Evolutionary conservation across 2,113 vertebrate genomes (phyloP), one percentile per base, ranked within the genome.

Genomic region (Charadrius vociferus): DNA sequence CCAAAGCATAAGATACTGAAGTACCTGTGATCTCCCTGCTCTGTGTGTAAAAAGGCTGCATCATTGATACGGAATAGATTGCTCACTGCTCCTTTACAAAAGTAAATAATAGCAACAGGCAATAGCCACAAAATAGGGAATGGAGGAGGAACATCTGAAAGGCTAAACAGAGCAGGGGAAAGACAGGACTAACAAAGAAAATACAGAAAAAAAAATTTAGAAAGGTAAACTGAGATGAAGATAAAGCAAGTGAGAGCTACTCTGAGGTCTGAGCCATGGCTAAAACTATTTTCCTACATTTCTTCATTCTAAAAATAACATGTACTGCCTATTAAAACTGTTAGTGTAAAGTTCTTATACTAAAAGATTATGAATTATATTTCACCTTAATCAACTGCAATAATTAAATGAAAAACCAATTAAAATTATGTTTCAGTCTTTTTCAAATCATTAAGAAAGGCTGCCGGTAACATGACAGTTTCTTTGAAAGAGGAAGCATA

Each of bases 401-500:
- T 73, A 93, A 95, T 62, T 72, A 91, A 82, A 92, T 45, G 58
- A 85, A 80, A 96, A 82, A 34, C 6, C 39, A 82, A 82, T 88
- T 85, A 68, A 79, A 91, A 77, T 52, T 37, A 43, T 85, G 88
- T 96, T 90, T 65, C 56, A 52, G 8, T 20, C 45, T 55, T 94
- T 95, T 91, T 59, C 10, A 78, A 81, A 79, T 84, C 7, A 8
- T 63, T 88, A 90, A 63, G 75, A 86, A 83, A 71, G 58, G 70
- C 36, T 81, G 50, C 39, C 90, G 49, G 53, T 45, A 83, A 67
- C 2, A 3, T 79, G 94, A 97, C 97, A 50, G 43, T 68, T 81
- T 95, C 93, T 96, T 98, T 98, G 53, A 96, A 98, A 22, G 95
- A 90, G 14, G 93, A 93, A 95, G 97, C 49, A 52, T 91, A 94